Percentiles rank a stretch among this genome's conserved stretches.
These are phyloP conservation scores for Melospiza melodia DNA, from an alignment of 2,113 vertebrate genomes.

Conservation along the genomic window DNA sequence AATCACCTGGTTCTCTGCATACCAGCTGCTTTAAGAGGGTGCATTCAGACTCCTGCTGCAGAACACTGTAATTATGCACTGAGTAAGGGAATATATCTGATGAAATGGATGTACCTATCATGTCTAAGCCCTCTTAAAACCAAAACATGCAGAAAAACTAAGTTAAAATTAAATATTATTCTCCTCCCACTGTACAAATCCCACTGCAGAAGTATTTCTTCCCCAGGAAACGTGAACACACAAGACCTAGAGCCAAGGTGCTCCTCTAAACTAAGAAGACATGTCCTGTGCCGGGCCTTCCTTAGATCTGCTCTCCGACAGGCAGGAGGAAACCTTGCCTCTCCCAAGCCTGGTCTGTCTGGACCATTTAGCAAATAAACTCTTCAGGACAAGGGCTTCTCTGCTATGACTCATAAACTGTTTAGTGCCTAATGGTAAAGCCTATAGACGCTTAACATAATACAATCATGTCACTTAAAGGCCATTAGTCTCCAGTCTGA, in stretches of 20 bases:
- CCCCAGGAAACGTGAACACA: not conserved
- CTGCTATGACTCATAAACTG: slow-evolving; percentile 66
- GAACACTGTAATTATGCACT: not conserved
- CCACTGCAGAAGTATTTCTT: not conserved
- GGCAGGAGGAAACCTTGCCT: not conserved
- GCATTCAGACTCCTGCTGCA: not conserved
- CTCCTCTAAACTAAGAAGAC: not conserved
- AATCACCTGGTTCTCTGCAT: not conserved
- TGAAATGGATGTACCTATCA: not conserved
- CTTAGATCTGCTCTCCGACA: not conserved
- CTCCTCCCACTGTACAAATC: not conserved
- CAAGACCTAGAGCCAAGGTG: not conserved
- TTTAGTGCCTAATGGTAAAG: slow-evolving; percentile 65
- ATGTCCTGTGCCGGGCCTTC: not conserved
- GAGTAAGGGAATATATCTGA: not conserved
- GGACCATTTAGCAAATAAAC: not conserved
- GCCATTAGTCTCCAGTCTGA: slow-evolving; percentile 61
- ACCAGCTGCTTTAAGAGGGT: not conserved
- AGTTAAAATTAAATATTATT: not conserved
- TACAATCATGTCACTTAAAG: slow-evolving; percentile 59
- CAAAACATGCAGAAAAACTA: not conserved
- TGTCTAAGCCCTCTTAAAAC: not conserved
- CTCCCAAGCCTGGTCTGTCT: not conserved
- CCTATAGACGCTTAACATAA: slow-evolving; percentile 67
- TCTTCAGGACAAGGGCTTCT: slow-evolving; percentile 37